Base-by-base conservation (phyloP, 2,797 vertebrate genomes). In the Acrocephalus scirpaceus region DNA sequence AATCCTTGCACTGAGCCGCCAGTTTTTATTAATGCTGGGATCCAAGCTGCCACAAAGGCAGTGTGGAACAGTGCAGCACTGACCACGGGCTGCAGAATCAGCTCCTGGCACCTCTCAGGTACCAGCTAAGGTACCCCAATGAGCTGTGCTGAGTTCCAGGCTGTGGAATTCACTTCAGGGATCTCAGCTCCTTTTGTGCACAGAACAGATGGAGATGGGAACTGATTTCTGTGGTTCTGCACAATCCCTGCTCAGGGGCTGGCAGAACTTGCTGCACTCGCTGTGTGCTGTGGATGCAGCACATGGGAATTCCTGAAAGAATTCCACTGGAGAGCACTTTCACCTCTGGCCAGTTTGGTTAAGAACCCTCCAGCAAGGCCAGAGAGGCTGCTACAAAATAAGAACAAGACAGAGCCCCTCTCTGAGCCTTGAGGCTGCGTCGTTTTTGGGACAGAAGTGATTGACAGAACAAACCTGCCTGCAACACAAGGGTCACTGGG, bases 1-100 rank as follows among this genome's bases (percentile, higher is more conserved):
- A 92, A 96, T 95, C 94, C 91, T 94, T 97, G 94, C 91, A 86
- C 90, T 90, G 93, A 91, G 62, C 77, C 95, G 72, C 50, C 62
- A 60, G 75, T 61, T 92, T 97, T 96, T 86, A 95, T 92, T 92
- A 93, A 96, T 75, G 87, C 73, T 92, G 87, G 76, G 65, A 71
- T 85, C 72, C 91, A 95, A 54, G 57, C 81, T 95, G 77, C 75
- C 90, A 80, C 73, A 69, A 94, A 94, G 86, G 93, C 78, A 78
- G 64, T 11, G 32, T 45, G 73, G 73, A 86, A 67, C 34, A 84
- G 44, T 45, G 84, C 96, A 94, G 53, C 88, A 78, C 81, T 92
- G 66, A 64, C 80, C 70, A 40, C 6, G 53, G 74, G 82, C 79
- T 95, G 76, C 92, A 95, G 36, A 80, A 88, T 22, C 78, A 58